A percentile compares a stretch with the other conserved stretches of the same genome.
Evolutionary conservation across 2,888 invertebrate genomes (phyloP).

Genomic region (Thymelicus sylvestris): DNA sequence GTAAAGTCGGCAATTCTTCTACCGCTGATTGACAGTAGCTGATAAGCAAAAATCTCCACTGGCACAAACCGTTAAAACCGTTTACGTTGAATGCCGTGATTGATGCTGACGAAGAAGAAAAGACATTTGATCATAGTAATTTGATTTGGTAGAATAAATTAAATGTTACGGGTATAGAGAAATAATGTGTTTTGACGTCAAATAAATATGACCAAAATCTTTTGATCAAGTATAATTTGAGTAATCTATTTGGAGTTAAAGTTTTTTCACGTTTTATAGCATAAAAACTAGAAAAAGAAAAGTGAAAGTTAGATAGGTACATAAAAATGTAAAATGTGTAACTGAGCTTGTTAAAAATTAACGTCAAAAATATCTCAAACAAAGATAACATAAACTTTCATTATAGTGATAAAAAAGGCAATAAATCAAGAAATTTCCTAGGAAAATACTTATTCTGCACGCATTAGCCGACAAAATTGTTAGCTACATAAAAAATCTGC

Average conservation of each 20-base stretch:
- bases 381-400: conserved; percentile 28
- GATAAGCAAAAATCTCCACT: conserved; percentile 71
- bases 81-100: conserved; percentile 65
- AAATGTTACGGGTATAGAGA: too few species aligned
- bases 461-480: conserved; percentile 72
- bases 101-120: conserved; percentile 50
- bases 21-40: conserved; percentile 71
- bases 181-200: too few species aligned
- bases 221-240: too few species aligned
- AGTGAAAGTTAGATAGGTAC: too few species aligned
- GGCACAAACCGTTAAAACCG: conserved; percentile 59
- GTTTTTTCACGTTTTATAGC: too few species aligned
- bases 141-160: too few species aligned
- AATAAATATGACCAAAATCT: too few species aligned
- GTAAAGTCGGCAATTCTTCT: conserved; percentile 69
- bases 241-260: too few species aligned
- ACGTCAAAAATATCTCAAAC: conserved; percentile 23
- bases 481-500: conserved; percentile 69
- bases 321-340: neutral
- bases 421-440: conserved; percentile 48
- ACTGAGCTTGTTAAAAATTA: conserved; percentile 6
- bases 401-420: conserved; percentile 34
- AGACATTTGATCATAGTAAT: neutral
- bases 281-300: too few species aligned
- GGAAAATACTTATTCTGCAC: conserved; percentile 58